A percentile compares a stretch with the other conserved stretches of the same genome.
phyloP scores from a whole-genome alignment of 2,797 vertebrate species.

The Antennarius maculatus region DNA sequence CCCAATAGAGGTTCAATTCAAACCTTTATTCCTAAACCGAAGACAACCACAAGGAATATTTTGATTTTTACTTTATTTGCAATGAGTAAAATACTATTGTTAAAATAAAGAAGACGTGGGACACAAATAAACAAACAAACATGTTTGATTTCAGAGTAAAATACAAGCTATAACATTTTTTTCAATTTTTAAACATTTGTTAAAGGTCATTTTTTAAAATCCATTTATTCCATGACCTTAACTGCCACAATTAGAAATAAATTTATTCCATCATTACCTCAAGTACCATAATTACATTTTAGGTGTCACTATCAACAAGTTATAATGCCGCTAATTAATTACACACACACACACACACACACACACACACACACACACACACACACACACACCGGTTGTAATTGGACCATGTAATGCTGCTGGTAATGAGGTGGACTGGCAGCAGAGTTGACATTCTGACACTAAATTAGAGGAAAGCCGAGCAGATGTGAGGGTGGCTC shows the following conservation, averaged over 20 bases:
- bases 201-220: not conserved
- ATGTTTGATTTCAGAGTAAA: conserved; percentile 1
- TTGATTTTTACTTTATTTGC: too few relatives aligned
- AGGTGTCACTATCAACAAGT: conserved; percentile 13
- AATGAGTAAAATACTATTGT: too few relatives aligned
- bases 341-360: conserved; percentile 6
- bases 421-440: conserved; percentile 47
- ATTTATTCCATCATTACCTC: conserved; percentile 7
- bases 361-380: conserved; percentile 9
- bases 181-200: not conserved
- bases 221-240: conserved; percentile 2
- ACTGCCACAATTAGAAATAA: conserved; percentile 10
- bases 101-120: too few relatives aligned
- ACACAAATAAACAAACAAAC: not conserved
- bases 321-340: conserved; percentile 18
- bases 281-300: conserved; percentile 19
- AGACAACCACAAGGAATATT: too few relatives aligned
- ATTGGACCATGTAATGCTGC: conserved; percentile 18
- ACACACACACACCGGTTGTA: conserved; percentile 14
- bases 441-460: conserved; percentile 41
- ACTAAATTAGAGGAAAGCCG: conserved; percentile 66
- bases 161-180: not conserved
- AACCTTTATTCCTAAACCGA: too few relatives aligned
- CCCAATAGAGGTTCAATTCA: too few relatives aligned
- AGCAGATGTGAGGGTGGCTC: conserved; percentile 57